phyloP scores from a whole-genome alignment of 2,797 vertebrate genomes.

The Lepilemur septentrionalis region DNA sequence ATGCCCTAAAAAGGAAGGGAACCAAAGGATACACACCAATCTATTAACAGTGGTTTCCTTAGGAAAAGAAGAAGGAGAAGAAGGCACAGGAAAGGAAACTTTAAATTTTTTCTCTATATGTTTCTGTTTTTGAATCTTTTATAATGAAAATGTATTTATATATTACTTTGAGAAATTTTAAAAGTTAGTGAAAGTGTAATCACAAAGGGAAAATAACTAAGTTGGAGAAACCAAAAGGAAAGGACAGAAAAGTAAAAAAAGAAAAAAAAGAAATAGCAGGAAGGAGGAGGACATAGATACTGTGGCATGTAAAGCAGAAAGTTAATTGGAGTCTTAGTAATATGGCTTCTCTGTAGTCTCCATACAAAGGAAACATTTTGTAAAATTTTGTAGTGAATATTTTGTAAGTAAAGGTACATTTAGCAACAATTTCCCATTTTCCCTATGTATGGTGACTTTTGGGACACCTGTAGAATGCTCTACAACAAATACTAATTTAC shows the following conservation, averaged over 20 bases:
- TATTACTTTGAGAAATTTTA: not conserved
- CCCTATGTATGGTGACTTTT: too few relatives aligned
- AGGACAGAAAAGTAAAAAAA: not conserved
- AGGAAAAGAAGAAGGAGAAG: not conserved
- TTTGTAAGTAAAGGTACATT: too few relatives aligned
- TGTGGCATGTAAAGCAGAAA: not conserved
- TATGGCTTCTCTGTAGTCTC: not conserved
- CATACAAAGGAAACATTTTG: too few relatives aligned
- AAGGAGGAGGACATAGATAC: not conserved
- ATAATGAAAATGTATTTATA: constrained; percentile 3
- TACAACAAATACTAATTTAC: not conserved
- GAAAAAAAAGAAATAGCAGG: not conserved
- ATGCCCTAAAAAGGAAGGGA: not conserved
- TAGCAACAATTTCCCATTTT: too few relatives aligned
- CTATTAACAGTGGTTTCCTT: not conserved
- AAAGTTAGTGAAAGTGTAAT: not conserved
- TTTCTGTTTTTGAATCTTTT: not conserved
- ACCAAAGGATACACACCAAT: not conserved
- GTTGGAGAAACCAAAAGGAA: not conserved
- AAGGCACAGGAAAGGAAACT: not conserved
- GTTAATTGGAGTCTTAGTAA: not conserved
- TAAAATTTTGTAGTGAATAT: too few relatives aligned
- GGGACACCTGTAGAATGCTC: not conserved
- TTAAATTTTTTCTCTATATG: not conserved
- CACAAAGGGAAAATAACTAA: not conserved